These are phyloP conservation scores for Oreochromis aureus DNA, from an alignment of 2,113 vertebrate species.

Conservation along the genomic window DNA sequence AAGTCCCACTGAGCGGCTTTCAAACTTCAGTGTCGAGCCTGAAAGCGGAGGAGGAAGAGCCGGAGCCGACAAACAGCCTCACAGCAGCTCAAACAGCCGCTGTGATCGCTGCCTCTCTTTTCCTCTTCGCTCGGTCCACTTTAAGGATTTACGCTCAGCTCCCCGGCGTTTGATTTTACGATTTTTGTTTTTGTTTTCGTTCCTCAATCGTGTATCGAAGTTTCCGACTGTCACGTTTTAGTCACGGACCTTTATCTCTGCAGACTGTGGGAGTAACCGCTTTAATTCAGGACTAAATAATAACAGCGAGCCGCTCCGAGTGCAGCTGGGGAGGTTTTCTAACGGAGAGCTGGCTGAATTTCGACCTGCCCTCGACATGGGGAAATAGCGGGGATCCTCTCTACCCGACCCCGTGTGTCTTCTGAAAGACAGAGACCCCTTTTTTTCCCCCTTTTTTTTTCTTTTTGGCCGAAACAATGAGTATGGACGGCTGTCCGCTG, in stretches of 20 bases:
- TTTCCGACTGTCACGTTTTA: constrained; percentile 33
- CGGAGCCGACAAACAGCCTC: not conserved
- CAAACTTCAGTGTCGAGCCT: constrained; percentile 53
- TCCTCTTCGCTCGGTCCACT: not conserved
- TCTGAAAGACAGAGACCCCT: not conserved
- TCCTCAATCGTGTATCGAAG: constrained; percentile 12
- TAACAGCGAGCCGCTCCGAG: not conserved
- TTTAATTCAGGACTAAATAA: not conserved
- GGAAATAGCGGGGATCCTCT: constrained; percentile 31
- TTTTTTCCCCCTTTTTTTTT: not conserved
- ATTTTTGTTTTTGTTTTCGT: not conserved
- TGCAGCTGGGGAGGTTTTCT: not conserved
- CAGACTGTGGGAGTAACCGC: constrained; percentile 1
- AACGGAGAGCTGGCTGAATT: not conserved
- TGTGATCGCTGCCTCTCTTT: not conserved
- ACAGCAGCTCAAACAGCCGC: not conserved
- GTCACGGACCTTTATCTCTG: not conserved
- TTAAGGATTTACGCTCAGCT: constrained; percentile 10
- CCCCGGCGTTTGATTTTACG: not conserved
- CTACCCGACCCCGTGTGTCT: not conserved
- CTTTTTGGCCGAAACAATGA: constrained; percentile 7
- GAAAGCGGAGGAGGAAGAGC: constrained; percentile 39
- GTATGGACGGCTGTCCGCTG: constrained; percentile 62
- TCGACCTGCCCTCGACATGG: constrained; percentile 38
- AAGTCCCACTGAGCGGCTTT: constrained; percentile 52